Evolutionary conservation across 92 coral and sea anemone species (phyloP), one percentile per base, ranked within the genome.

Genomic region (Zoanthus solanderi): DNA sequence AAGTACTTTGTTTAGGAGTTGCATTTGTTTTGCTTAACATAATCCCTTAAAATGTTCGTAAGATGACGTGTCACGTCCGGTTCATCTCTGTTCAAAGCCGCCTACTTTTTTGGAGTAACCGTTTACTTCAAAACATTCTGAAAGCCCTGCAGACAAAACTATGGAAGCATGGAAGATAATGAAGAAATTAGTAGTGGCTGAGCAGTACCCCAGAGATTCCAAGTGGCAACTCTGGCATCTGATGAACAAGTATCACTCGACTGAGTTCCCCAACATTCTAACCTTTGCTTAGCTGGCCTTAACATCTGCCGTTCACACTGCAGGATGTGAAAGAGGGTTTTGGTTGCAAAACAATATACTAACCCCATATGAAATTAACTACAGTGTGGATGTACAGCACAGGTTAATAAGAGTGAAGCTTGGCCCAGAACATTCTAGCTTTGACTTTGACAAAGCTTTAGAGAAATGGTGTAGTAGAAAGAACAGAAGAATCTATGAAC

Each of bases 401-500:
- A 84, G 52, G 71, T 69, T 84, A 23, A 84, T 72, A 23, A 56
- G 81, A 71, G 81, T 84, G 68, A 72, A 72, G 16, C 82, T 54
- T 30, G 81, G 58, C 4, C 46, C 87, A 83, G 78, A 66, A 32
- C 53, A 58, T 15, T 42, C 79, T 31, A 32, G 58, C 13, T 85
- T 75, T 5, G 58, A 85, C 74, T 85, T 85, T 84, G 88, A 72
- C 71, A 57, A 47, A 34, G 79, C 56, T 31, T 45, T 83, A 37
- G 87, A 48, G 69, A 83, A 83, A 83, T 83, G 78, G 80, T 16
- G 67, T 67, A 84, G 30, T 17, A 50, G 88, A 48, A 50, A 84
- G 79, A 63, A 53, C 23, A 9, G 15, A 8, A 53, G 58, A 53
- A 53, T 53, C 58, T 53, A 53, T 53, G 58, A 53, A 18, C 71